phyloP scores from a whole-genome alignment of 2,797 vertebrate species.

The Poecilia picta region DNA sequence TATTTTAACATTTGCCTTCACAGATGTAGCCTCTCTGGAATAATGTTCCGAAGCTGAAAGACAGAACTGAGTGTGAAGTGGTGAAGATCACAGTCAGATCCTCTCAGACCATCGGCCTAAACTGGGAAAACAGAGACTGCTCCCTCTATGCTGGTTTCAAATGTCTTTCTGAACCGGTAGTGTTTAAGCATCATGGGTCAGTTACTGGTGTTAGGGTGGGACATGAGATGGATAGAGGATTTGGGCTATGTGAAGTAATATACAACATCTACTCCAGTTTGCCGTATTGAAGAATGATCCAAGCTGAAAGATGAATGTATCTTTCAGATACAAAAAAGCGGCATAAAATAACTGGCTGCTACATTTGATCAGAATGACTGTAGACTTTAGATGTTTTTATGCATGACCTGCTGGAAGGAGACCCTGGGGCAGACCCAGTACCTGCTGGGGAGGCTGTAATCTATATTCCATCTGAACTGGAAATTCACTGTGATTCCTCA shows the following conservation, averaged over 20 bases:
- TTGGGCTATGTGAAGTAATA: not conserved
- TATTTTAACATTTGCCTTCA: slow-evolving; percentile 6
- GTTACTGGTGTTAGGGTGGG: not conserved
- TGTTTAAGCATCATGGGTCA: not conserved
- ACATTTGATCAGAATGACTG: not conserved
- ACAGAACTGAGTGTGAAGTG: not conserved
- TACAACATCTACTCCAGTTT: not conserved
- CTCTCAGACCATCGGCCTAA: not conserved
- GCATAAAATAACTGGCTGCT: not conserved
- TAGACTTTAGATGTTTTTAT: not conserved
- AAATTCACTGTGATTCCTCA: not conserved
- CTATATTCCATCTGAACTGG: not conserved
- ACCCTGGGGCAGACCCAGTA: not conserved
- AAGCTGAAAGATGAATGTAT: not conserved
- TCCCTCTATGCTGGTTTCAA: not conserved
- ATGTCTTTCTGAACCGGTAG: not conserved
- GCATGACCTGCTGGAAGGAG: not conserved
- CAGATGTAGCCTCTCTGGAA: not conserved
- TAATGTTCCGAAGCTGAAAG: not conserved
- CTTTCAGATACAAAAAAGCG: not conserved
- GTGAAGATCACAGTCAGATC: not conserved
- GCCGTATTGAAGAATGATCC: not conserved
- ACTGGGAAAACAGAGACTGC: not conserved
- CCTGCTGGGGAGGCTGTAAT: not conserved
- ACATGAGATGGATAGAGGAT: not conserved